Evolutionary conservation across 2,797 vertebrate species (phyloP).

Genomic region (Rhabdomys pumilio): DNA sequence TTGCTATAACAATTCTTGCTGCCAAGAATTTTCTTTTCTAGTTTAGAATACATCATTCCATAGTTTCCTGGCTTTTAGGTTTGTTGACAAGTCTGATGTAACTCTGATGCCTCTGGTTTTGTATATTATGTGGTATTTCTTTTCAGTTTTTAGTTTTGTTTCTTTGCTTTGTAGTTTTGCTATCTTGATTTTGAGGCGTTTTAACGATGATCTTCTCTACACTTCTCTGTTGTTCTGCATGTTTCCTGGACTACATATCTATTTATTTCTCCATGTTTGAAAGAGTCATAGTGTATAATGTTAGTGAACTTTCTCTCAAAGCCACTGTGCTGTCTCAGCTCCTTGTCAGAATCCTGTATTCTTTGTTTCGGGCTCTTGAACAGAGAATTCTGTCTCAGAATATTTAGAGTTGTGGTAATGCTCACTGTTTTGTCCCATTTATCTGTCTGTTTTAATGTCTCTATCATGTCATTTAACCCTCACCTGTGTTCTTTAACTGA

Average conservation of each 20-base stretch:
- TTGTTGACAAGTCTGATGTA: neutral
- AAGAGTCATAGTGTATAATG: neutral
- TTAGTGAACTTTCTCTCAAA: neutral
- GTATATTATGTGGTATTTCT: neutral
- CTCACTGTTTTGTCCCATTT: neutral
- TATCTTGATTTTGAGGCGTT: neutral
- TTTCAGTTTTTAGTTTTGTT: neutral
- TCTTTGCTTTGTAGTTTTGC: neutral
- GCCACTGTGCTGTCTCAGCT: neutral
- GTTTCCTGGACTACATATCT: neutral
- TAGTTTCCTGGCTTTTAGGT: neutral
- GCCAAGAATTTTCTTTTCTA: neutral
- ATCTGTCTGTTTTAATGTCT: neutral
- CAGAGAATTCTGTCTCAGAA: neutral
- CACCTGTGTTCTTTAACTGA: neutral
- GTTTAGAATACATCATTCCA: neutral
- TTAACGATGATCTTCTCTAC: neutral
- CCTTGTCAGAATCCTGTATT: neutral
- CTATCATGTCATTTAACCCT: neutral
- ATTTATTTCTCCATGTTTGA: neutral
- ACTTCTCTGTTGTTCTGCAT: neutral
- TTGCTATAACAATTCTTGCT: neutral
- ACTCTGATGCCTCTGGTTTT: neutral
- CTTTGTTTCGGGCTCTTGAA: neutral
- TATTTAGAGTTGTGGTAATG: too few relatives aligned